Base-by-base conservation (phyloP, 2,113 vertebrate genomes). In the Tychaedon coryphoeus region DNA sequence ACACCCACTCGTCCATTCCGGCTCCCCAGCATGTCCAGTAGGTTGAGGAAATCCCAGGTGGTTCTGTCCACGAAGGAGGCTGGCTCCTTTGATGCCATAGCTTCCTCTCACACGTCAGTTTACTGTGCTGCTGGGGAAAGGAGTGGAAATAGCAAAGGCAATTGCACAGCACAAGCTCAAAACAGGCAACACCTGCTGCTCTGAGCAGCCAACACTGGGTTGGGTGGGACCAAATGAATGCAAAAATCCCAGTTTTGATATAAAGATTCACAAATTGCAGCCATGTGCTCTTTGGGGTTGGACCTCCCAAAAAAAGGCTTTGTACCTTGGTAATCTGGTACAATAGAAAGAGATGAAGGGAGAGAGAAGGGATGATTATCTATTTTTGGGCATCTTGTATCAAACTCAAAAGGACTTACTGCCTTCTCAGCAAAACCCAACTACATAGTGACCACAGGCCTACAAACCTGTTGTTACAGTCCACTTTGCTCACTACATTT, bases 31-130 rank as follows among this genome's bases (percentile, higher is more conserved):
- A 58, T 14, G 14, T 90, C 86, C 89, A 93, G 54, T 2, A 95
- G 69, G 60, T 20, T 92, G 53, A 95, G 28, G 43, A 96, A 57
- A 45, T 94, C 94, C 79, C 71, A 89, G 50, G 69, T 88, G 26
- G 71, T 71, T 54, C 2, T 22, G 50, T 90, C 91, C 64, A 61
- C 24, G 0, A 75, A 60, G 38, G 45, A 82, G 75, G n/a, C 6
- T 0, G 51, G 10, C 43, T 89, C 54, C 70, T 66, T 29, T 1
- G 43, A 66, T 4, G 53, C 86, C 88, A 85, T 74, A 3, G 28
- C 47, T 77, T 80, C 62, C 42, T 75, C 66, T 71, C 76, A 51
- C 62, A 28, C 2, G 1, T 45, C 38, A 12, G 81, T 53, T 48
- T 9, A 47, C 40, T 3, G 78, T 22, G 8, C 57, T 60, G 50